These are phyloP conservation scores for Drosophila fulvimacula DNA, from an alignment of 2,888 invertebrate species.

Conservation along the genomic window DNA sequence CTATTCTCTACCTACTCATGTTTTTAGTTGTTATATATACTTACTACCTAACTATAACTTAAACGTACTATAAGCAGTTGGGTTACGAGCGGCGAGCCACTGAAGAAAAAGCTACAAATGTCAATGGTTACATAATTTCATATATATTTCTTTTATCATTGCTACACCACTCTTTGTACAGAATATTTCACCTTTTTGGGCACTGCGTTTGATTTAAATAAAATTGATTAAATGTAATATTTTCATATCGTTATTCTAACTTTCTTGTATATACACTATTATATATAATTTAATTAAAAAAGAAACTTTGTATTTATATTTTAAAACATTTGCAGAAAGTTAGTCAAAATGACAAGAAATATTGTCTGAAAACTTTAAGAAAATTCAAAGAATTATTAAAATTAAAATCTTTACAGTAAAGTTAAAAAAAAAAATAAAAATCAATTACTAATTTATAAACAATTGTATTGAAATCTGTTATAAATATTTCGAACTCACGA, in stretches of 20 bases:
- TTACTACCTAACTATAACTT: constrained; percentile 19
- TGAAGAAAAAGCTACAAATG: constrained; percentile 13
- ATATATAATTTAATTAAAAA: background rate
- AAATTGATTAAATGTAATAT: background rate
- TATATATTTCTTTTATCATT: background rate
- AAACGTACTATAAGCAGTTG: constrained; percentile 17
- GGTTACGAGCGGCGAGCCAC: constrained; percentile 52
- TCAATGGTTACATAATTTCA: constrained; percentile 34
- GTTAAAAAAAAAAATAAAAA: too few species aligned
- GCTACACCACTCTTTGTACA: background rate
- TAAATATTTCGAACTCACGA: too few species aligned
- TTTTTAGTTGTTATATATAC: constrained; percentile 38
- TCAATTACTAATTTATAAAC: too few species aligned
- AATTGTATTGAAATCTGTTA: too few species aligned
- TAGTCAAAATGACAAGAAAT: background rate
- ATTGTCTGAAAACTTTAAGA: too few species aligned
- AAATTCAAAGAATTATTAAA: too few species aligned
- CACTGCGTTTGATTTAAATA: background rate
- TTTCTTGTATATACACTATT: constrained; percentile 32
- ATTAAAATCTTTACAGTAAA: too few species aligned
- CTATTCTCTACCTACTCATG: constrained; percentile 24
- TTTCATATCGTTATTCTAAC: background rate
- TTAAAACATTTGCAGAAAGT: background rate
- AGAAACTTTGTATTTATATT: background rate
- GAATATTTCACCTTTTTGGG: background rate